Evolutionary conservation across 2,888 invertebrate species (phyloP).

Genomic region (Lasioglossum zephyrum): DNA sequence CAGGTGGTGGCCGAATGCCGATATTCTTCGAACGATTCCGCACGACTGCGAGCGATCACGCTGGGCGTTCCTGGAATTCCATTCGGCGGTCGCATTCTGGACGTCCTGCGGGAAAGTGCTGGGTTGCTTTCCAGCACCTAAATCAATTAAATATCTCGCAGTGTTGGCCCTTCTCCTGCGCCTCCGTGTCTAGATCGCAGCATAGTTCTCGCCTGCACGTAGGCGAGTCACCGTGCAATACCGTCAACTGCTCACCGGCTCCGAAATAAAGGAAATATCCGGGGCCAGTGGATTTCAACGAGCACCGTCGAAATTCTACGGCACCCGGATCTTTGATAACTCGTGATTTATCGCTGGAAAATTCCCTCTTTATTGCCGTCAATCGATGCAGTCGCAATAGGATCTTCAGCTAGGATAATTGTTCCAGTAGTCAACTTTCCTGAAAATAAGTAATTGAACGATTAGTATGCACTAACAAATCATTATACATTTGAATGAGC

Average conservation of each 20-base stretch:
- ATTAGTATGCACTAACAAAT: background rate
- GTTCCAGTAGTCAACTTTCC: too few species aligned
- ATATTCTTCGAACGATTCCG: conserved; percentile 71
- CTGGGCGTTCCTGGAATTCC: conserved; percentile 74
- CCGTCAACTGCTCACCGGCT: background rate
- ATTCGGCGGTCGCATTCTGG: conserved; percentile 76
- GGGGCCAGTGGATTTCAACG: background rate
- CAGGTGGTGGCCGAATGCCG: conserved; percentile 64
- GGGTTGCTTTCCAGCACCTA: conserved; percentile 66
- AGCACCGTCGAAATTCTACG: background rate
- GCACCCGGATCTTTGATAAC: background rate
- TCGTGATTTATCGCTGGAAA: background rate
- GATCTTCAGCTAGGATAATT: too few species aligned
- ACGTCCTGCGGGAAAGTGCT: conserved; percentile 73
- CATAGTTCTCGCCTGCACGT: conserved; percentile 35
- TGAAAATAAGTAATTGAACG: background rate
- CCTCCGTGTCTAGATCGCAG: background rate
- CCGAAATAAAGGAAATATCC: background rate
- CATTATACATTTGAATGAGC: background rate
- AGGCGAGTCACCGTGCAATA: background rate
- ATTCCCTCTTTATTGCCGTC: background rate
- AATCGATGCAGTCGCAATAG: background rate
- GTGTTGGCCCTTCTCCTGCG: conserved; percentile 39
- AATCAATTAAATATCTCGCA: conserved; percentile 80
- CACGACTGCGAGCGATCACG: conserved; percentile 68